A percentile compares a stretch with the other conserved stretches of the same genome.
Evolutionary conservation across 1,140 invertebrate species (phyloP).

Genomic region (Drusus annulatus): DNA sequence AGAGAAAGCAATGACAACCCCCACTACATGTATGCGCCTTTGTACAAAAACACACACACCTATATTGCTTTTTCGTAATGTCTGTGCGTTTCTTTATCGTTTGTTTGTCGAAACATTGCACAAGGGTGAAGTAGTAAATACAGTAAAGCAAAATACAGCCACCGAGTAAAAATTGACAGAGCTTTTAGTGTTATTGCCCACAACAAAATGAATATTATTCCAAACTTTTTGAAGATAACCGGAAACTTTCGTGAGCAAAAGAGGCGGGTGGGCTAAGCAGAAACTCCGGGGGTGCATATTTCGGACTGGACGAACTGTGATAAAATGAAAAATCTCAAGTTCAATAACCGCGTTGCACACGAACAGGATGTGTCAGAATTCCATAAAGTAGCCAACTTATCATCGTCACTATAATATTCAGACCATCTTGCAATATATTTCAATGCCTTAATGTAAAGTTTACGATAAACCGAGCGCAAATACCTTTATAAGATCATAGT

Average conservation of each 20-base stretch:
- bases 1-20: neutral
- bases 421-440: no score
- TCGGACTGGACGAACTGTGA: conserved; percentile 33
- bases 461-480: no score
- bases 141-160: neutral
- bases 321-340: conserved; percentile 33
- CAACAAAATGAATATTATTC: neutral
- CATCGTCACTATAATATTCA: neutral
- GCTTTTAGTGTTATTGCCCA: neutral
- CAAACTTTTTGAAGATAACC: neutral
- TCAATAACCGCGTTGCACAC: conserved; percentile 18
- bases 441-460: no score
- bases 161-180: neutral
- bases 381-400: neutral
- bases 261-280: neutral
- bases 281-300: conserved; percentile 33
- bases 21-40: neutral
- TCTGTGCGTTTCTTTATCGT: conserved; percentile 19
- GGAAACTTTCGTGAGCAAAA: neutral
- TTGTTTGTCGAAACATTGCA: conserved; percentile 27
- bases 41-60: neutral
- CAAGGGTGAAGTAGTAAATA: neutral
- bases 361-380: conserved; percentile 5
- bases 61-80: neutral
- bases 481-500: no score